phyloP scores from a whole-genome alignment of 92 coral and sea anemone genomes.

The Nematostella vectensis region DNA sequence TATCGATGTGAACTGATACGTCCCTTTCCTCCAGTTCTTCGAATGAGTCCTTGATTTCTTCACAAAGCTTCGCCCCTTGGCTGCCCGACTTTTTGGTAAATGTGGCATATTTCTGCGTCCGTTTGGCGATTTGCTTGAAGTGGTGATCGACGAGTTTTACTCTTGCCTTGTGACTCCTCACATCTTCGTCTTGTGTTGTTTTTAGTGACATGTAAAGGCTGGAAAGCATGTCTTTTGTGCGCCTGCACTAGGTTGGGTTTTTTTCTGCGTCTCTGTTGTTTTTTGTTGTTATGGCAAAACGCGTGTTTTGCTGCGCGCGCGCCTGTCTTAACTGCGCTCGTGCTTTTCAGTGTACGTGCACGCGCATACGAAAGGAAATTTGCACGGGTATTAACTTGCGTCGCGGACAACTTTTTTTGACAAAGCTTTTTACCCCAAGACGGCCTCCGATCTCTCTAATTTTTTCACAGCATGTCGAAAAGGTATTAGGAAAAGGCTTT shows the following conservation, averaged over 20 bases:
- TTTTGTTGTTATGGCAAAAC: no score
- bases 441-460: no score
- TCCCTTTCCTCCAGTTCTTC: constrained; percentile 30
- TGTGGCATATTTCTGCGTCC: constrained; percentile 43
- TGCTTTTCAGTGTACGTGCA: no score
- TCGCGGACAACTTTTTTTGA: no score
- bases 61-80: constrained; percentile 41
- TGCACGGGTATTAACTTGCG: no score
- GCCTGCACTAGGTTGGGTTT: no score
- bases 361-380: no score
- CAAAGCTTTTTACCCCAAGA: no score
- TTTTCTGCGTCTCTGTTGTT: not conserved
- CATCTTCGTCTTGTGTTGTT: constrained; percentile 16
- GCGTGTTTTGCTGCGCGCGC: constrained; percentile 1
- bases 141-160: constrained; percentile 37
- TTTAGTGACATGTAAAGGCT: not conserved
- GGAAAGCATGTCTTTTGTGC: constrained; percentile 3
- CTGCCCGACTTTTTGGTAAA: constrained; percentile 34
- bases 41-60: constrained; percentile 29
- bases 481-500: no score
- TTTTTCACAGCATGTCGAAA: no score
- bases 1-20: constrained; percentile 1
- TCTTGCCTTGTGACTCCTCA: constrained; percentile 14
- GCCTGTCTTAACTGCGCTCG: no score
- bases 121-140: constrained; percentile 34